These are phyloP conservation scores for Corydoras maculifer DNA, from an alignment of 2,113 vertebrate genomes.

Conservation along the genomic window DNA sequence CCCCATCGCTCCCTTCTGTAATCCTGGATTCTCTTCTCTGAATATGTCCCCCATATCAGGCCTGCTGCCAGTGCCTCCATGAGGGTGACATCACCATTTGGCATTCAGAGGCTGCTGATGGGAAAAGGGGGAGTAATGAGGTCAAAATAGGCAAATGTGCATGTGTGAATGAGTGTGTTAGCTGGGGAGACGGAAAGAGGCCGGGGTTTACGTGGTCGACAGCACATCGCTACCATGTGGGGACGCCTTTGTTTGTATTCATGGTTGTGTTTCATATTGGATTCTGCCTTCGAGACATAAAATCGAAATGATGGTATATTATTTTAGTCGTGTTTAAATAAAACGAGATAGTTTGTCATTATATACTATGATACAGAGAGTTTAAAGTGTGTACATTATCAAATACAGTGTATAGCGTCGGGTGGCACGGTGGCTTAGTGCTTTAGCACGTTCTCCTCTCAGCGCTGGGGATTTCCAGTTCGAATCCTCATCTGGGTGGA, in stretches of 20 bases:
- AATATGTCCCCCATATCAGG: conserved; percentile 36
- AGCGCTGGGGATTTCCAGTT: too few relatives aligned
- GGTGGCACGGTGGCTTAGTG: too few relatives aligned
- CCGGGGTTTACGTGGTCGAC: conserved; percentile 44
- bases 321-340: too few relatives aligned
- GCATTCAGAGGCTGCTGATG: conserved; percentile 52
- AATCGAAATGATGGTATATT: too few relatives aligned
- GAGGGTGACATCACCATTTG: conserved; percentile 67
- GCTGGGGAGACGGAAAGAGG: conserved; percentile 18
- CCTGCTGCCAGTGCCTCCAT: conserved; percentile 53
- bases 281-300: too few relatives aligned
- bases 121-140: conserved; percentile 59
- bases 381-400: too few relatives aligned
- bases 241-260: neutral
- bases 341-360: too few relatives aligned
- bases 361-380: too few relatives aligned
- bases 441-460: too few relatives aligned
- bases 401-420: too few relatives aligned
- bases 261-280: neutral
- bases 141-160: conserved; percentile 51
- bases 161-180: conserved; percentile 35
- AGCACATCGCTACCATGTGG: conserved; percentile 51
- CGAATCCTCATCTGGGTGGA: too few relatives aligned
- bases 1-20: conserved; percentile 32
- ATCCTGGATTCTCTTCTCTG: conserved; percentile 18